phyloP scores from a whole-genome alignment of 2,113 vertebrate genomes.

The Otolemur garnettii region DNA sequence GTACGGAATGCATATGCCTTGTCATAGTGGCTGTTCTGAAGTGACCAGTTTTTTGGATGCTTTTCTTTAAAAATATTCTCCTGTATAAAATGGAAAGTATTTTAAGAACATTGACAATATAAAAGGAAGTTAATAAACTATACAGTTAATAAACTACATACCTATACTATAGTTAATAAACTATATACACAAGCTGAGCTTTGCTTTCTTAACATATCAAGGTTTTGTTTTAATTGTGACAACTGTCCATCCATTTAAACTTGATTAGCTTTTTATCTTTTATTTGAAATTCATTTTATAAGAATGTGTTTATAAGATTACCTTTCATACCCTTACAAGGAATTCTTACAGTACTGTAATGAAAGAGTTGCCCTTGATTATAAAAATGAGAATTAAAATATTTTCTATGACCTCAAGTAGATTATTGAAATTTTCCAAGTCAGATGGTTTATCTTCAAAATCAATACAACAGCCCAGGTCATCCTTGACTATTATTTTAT shows the following conservation, averaged over 20 bases:
- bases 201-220: neutral
- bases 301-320: neutral
- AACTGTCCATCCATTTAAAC: neutral
- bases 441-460: neutral
- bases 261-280: neutral
- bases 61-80: neutral
- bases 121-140: neutral
- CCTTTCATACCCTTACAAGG: neutral
- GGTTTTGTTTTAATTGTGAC: neutral
- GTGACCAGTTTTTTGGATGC: neutral
- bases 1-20: neutral
- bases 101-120: neutral
- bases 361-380: neutral
- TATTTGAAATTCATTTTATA: constrained; percentile 1
- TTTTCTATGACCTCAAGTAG: neutral
- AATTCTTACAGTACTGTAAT: neutral
- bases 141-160: too few relatives aligned
- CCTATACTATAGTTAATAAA: neutral
- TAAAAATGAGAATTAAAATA: neutral
- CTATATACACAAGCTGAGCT: neutral
- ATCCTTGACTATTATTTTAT: neutral
- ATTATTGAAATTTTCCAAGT: neutral
- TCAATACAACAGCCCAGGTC: neutral
- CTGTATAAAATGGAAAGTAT: neutral
- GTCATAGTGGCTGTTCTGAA: neutral